Conservation (phyloP, 2,113 vertebrate genomes). For the Silurus asotus region DNA sequence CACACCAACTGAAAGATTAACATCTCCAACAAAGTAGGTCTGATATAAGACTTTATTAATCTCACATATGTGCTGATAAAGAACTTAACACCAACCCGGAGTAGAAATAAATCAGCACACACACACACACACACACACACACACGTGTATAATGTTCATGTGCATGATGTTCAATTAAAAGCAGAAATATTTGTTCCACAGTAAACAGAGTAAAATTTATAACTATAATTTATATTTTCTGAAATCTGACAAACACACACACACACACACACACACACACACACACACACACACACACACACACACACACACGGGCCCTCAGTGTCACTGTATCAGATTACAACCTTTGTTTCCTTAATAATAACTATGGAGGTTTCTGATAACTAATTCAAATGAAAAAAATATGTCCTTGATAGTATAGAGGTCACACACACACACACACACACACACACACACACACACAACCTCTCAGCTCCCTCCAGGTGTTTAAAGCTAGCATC, state of each 20-base stretch:
- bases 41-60: background rate
- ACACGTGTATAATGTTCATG: background rate
- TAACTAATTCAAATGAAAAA: background rate
- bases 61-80: background rate
- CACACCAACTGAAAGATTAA: background rate
- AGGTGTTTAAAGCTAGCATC: background rate
- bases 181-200: no score
- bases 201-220: no score
- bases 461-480: background rate
- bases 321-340: background rate
- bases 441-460: conserved; percentile 13
- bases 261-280: no score
- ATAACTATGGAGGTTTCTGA: background rate
- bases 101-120: background rate
- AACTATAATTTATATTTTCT: no score
- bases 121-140: background rate
- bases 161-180: background rate
- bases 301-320: no score
- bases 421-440: conserved; percentile 1
- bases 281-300: no score
- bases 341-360: background rate
- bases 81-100: background rate
- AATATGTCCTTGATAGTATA: background rate
- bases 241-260: no score
- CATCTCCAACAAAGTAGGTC: conserved; percentile 1